Evolutionary conservation across 2,113 vertebrate genomes (phyloP), one percentile per base, ranked within the genome.

Genomic region (Microtus oregoni): DNA sequence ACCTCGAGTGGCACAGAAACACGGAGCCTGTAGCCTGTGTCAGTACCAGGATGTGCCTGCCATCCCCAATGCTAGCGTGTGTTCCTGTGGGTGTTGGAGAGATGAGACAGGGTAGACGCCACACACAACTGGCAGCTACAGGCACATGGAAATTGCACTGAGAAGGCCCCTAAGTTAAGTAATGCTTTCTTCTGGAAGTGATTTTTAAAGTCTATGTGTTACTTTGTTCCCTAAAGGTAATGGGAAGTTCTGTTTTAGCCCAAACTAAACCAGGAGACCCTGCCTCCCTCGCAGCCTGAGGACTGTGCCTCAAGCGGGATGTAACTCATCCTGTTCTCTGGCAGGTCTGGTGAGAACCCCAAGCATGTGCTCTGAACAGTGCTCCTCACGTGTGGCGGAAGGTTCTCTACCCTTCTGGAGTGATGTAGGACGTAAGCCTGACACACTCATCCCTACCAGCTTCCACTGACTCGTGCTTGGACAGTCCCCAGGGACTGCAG

Each of bases 31-130:
- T 38, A 22, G 58, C 83, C 95, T 75, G 61, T 67, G 75, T 85
- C 35, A 95, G 96, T 75, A 91, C 97, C 82, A 44, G 28, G 4
- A 35, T 41, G 96, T 86, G 97, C 96, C 97, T 96, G 67, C 67
- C 93, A 26, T 63, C 65, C 87, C 83, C 97, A 87, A 76, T 2
- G 65, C 41, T 63, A 76, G 94, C n/a, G 94, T 38, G n/a, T 30
- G 17, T 17, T n/a, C 70, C 35, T 68, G 58, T 1, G 38, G 26
- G 30, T 1, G 12, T 0, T 10, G 19, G 32, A 12, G 35, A 19
- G 30, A 41, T 1, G 32, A 44, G 22, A 24, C 32, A 32, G 22
- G 3, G 12, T 3, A 32, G 58, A 6, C 0, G 0, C 20, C 20
- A 50, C n/a, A 19, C 4, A 10, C 26, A 10, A 68, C 20, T 0